A percentile compares a stretch with the other conserved stretches of the same genome.
phyloP scores from a whole-genome alignment of 2,797 vertebrate genomes.

The Propithecus perrieri region DNA sequence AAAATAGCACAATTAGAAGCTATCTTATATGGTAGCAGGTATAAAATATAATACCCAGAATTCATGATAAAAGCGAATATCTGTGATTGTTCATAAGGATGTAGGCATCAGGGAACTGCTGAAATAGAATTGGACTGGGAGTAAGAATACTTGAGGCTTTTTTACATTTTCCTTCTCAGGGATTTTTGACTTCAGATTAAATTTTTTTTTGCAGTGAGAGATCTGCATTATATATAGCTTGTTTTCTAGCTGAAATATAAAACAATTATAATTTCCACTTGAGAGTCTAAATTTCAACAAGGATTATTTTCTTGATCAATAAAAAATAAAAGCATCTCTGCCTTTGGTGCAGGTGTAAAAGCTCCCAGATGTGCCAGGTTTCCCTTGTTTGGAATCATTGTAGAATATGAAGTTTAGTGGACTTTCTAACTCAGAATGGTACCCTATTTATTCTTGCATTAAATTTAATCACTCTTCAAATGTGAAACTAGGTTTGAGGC shows the following conservation, averaged over 20 bases:
- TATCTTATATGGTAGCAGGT: neutral
- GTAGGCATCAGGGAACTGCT: neutral
- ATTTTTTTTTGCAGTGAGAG: neutral
- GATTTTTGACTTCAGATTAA: neutral
- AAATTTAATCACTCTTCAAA: neutral
- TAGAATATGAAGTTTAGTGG: neutral
- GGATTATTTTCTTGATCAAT: neutral
- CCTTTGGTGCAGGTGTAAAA: neutral
- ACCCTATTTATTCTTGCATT: neutral
- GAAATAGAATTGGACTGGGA: neutral
- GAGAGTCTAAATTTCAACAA: neutral
- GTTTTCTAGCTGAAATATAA: neutral
- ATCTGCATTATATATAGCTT: neutral
- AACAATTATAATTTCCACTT: neutral
- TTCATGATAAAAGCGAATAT: neutral
- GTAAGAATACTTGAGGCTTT: neutral
- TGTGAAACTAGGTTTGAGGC: neutral
- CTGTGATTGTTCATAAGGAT: neutral
- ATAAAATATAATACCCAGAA: neutral
- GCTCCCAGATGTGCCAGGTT: neutral
- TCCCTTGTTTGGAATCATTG: neutral
- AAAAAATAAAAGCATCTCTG: neutral
- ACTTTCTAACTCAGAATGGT: neutral
- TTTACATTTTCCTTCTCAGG: neutral
- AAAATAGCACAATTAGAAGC: neutral